Conservation (phyloP, 1,140 invertebrate genomes). For the Ceratoteleas bidentatus region DNA sequence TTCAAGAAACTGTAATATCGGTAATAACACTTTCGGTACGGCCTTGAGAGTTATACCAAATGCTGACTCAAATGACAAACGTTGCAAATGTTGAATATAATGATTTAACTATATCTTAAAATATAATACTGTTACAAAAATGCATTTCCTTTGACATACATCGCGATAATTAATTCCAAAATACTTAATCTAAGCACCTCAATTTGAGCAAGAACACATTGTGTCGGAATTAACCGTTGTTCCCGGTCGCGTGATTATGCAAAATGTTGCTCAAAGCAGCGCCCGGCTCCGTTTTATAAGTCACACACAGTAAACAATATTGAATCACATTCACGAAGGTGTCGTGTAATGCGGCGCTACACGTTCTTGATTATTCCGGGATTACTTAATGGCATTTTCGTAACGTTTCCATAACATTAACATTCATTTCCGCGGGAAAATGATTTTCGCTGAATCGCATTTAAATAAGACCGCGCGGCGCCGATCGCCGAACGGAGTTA, state of each 20-base stretch:
- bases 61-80: no score
- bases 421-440: conserved; percentile 23
- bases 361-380: conserved; percentile 20
- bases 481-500: no score
- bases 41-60: no score
- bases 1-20: no score
- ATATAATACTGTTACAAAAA: neutral
- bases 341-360: conserved; percentile 8
- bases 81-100: no score
- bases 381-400: conserved; percentile 28
- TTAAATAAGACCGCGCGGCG: no score
- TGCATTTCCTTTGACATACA: neutral
- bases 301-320: conserved; percentile 11
- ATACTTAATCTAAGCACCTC: neutral
- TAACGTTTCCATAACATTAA: conserved; percentile 26
- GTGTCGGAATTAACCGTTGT: conserved; percentile 9
- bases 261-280: conserved; percentile 7
- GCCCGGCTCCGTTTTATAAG: conserved; percentile 15
- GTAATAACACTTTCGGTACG: no score
- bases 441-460: no score
- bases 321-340: conserved; percentile 18
- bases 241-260: conserved; percentile 17
- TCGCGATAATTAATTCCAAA: neutral
- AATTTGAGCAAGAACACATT: neutral
- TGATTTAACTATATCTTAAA: no score